Conservation (phyloP, 1,140 invertebrate genomes). For the Drosophila jambulina region DNA sequence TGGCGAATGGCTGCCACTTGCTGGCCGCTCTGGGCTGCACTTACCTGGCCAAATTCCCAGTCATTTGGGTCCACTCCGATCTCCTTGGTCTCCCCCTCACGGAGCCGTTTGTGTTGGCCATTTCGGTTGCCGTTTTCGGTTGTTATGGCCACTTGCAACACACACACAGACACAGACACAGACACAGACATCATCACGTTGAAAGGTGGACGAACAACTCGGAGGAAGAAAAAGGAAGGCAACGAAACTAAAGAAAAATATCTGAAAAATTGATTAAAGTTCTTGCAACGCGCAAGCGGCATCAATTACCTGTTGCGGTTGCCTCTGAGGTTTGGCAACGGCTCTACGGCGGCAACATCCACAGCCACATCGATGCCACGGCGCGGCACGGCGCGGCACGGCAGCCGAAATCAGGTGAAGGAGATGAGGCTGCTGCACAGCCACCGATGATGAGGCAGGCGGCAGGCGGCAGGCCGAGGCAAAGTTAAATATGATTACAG, state of each 20-base stretch:
- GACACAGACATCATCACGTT: constrained; percentile 8
- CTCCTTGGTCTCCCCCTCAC: not conserved
- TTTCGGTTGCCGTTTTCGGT: constrained; percentile 54
- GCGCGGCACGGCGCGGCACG: not conserved
- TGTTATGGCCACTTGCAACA: constrained; percentile 55
- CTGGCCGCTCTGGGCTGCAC: constrained; percentile 26
- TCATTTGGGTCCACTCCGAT: constrained; percentile 32
- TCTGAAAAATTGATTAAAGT: constrained; percentile 77
- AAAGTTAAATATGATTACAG: constrained; percentile 75
- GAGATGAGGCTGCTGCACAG: constrained; percentile 27
- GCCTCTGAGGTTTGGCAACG: constrained; percentile 58
- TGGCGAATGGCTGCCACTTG: constrained; percentile 30
- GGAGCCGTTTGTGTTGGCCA: constrained; percentile 36
- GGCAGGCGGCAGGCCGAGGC: constrained; percentile 21
- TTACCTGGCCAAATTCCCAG: constrained; percentile 39
- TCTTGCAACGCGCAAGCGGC: constrained; percentile 73
- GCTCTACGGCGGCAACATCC: constrained; percentile 19
- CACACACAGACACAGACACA: constrained; percentile 18
- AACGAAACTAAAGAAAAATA: constrained; percentile 53
- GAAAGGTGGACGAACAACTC: constrained; percentile 11
- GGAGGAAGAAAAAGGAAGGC: constrained; percentile 1
- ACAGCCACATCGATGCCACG: constrained; percentile 9
- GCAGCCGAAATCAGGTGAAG: constrained; percentile 42
- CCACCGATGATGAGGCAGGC: constrained; percentile 29
- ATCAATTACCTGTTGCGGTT: constrained; percentile 75